phyloP scores from a whole-genome alignment of 1,140 invertebrate genomes.

The Mesaphorura yosii region DNA sequence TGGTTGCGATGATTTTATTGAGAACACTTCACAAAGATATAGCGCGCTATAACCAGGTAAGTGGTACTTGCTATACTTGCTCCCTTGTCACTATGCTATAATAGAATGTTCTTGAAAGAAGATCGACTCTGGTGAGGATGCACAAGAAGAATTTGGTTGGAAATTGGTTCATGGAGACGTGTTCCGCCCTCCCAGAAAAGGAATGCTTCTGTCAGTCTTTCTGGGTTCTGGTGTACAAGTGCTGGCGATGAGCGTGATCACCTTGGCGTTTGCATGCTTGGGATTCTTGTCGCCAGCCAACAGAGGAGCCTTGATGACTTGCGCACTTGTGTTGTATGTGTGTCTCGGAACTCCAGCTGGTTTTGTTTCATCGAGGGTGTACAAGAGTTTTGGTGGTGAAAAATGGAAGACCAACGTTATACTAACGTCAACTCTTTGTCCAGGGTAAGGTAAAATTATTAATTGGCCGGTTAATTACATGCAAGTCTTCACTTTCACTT shows the following conservation, averaged over 20 bases:
- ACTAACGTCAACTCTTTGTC: slow-evolving; percentile 86
- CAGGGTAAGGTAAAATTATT: slow-evolving; percentile 57
- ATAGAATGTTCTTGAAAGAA: slow-evolving; percentile 34
- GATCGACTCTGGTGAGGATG: slow-evolving; percentile 83
- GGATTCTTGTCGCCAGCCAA: slow-evolving; percentile 97
- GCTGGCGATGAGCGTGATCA: slow-evolving; percentile 53
- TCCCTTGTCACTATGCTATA: not conserved
- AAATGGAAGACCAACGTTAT: slow-evolving; percentile 98
- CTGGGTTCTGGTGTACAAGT: slow-evolving; percentile 92
- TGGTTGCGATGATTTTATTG: slow-evolving; percentile 98
- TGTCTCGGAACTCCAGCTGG: slow-evolving; percentile 89
- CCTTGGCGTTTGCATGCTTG: slow-evolving; percentile 85
- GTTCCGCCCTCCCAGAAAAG: slow-evolving; percentile 87
- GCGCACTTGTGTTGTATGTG: slow-evolving; percentile 88
- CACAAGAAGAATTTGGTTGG: slow-evolving; percentile 97
- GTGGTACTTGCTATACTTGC: too few species aligned
- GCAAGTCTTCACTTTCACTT: slow-evolving; percentile 8
- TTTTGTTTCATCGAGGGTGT: slow-evolving; percentile 88
- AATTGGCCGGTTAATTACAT: slow-evolving; percentile 7
- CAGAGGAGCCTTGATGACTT: slow-evolving; percentile 95
- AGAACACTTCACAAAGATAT: slow-evolving; percentile 97
- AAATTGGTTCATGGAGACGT: slow-evolving; percentile 94
- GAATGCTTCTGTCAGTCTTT: slow-evolving; percentile 89
- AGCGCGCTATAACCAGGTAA: slow-evolving; percentile 88
- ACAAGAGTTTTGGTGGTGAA: slow-evolving; percentile 95